A percentile compares a stretch with the other conserved stretches of the same genome.
These are phyloP conservation scores for Biston stratarius DNA, from an alignment of 2,888 invertebrate genomes.

Conservation along the genomic window DNA sequence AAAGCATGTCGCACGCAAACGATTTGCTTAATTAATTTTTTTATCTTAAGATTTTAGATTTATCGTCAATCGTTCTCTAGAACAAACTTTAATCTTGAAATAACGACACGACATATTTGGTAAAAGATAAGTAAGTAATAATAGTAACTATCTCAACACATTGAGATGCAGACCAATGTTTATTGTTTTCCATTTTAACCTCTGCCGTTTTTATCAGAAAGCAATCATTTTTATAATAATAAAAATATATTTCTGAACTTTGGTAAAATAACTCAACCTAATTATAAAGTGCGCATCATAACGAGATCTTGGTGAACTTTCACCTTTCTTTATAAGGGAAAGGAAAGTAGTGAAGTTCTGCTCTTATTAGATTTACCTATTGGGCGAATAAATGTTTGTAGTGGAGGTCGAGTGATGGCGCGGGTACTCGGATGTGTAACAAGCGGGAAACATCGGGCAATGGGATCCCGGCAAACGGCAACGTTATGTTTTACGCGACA, in stretches of 20 bases:
- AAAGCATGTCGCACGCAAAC: too few relatives aligned
- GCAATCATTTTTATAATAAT: too few relatives aligned
- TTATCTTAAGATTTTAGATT: too few relatives aligned
- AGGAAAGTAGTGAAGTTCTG: conserved; percentile 25
- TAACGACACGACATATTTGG: not conserved
- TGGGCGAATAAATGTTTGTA: conserved; percentile 53
- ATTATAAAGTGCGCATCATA: not conserved
- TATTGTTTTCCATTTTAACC: too few relatives aligned
- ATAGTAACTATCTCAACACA: too few relatives aligned
- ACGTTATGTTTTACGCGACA: not conserved
- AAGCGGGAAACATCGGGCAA: not conserved
- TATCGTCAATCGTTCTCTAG: too few relatives aligned
- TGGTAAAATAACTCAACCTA: not conserved
- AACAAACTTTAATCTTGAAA: not conserved
- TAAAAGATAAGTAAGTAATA: too few relatives aligned
- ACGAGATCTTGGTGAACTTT: conserved; percentile 5
- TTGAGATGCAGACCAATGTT: too few relatives aligned
- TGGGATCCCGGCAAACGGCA: not conserved
- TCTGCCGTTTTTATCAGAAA: too few relatives aligned
- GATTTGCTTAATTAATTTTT: too few relatives aligned
- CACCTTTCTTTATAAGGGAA: conserved; percentile 5
- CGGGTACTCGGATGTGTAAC: not conserved
- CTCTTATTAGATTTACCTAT: conserved; percentile 59
- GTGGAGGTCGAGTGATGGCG: conserved; percentile 40
- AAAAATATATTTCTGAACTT: too few relatives aligned